Conservation (phyloP, 2,113 vertebrate genomes). For the Paedocypris sp. region DNA sequence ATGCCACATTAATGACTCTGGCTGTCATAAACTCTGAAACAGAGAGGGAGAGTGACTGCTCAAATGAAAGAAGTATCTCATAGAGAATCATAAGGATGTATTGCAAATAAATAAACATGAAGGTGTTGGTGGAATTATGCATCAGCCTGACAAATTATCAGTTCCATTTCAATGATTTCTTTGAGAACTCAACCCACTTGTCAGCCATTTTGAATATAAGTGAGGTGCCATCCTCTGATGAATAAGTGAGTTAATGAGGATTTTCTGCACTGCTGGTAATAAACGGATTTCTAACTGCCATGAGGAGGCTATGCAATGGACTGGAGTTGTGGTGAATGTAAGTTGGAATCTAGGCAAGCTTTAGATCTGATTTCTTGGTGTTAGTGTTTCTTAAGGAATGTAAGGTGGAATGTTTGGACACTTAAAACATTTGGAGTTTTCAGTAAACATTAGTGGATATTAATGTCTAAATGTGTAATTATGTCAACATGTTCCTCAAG, state of each 20-base stretch:
- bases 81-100: constrained; percentile 9
- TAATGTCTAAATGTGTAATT: too few species aligned
- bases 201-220: constrained; percentile 49
- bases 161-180: constrained; percentile 55
- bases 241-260: constrained; percentile 42
- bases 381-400: constrained; percentile 28
- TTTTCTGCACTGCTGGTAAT: constrained; percentile 39
- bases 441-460: too few species aligned
- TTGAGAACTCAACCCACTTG: constrained; percentile 48
- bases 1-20: neutral
- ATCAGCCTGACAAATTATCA: constrained; percentile 51
- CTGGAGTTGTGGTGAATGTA: constrained; percentile 30
- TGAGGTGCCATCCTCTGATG: constrained; percentile 46
- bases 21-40: constrained; percentile 3
- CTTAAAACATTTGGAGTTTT: too few species aligned
- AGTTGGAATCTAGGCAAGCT: constrained; percentile 33
- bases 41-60: constrained; percentile 16
- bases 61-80: constrained; percentile 20
- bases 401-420: constrained; percentile 28
- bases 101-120: constrained; percentile 29
- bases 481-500: too few species aligned
- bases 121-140: constrained; percentile 32
- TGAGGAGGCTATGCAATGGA: constrained; percentile 21
- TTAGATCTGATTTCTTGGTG: constrained; percentile 43
- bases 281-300: constrained; percentile 41